These are phyloP conservation scores for Drosophila micromelanica DNA, from an alignment of 1,140 invertebrate genomes.

Conservation along the genomic window DNA sequence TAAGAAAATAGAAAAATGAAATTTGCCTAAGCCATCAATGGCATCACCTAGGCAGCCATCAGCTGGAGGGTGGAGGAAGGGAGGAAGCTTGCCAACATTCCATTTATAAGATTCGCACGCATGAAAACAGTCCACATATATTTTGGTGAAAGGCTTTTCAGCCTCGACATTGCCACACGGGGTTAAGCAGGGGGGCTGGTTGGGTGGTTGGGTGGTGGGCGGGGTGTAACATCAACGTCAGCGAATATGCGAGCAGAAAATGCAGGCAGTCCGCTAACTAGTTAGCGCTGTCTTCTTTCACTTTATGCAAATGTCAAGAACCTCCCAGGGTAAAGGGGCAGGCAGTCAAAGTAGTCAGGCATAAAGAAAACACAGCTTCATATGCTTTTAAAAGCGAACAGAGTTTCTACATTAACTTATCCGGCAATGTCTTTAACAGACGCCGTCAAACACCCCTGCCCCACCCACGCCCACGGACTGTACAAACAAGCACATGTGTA, in stretches of 20 bases:
- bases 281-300: conserved; percentile 47
- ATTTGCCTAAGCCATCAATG: background rate
- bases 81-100: background rate
- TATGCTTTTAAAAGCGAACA: conserved; percentile 78
- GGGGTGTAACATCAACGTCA: conserved; percentile 54
- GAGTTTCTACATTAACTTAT: conserved; percentile 79
- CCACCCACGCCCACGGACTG: background rate
- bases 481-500: background rate
- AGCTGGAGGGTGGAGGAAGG: background rate
- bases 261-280: conserved; percentile 66
- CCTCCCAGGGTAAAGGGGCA: conserved; percentile 3
- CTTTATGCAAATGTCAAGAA: conserved; percentile 65
- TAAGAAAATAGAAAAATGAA: background rate
- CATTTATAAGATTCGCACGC: conserved; percentile 35
- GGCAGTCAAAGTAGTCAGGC: conserved; percentile 52
- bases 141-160: conserved; percentile 44
- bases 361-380: conserved; percentile 73
- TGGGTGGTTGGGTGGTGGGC: conserved; percentile 1
- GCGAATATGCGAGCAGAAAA: conserved; percentile 62
- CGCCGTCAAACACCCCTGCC: conserved; percentile 34
- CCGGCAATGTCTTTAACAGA: conserved; percentile 43
- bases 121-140: conserved; percentile 43
- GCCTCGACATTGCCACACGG: no score
- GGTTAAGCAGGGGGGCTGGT: no score
- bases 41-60: background rate